A percentile compares a stretch with the other conserved stretches of the same genome.
Evolutionary conservation across 2,113 vertebrate genomes (phyloP).

Genomic region (Hucho hucho): DNA sequence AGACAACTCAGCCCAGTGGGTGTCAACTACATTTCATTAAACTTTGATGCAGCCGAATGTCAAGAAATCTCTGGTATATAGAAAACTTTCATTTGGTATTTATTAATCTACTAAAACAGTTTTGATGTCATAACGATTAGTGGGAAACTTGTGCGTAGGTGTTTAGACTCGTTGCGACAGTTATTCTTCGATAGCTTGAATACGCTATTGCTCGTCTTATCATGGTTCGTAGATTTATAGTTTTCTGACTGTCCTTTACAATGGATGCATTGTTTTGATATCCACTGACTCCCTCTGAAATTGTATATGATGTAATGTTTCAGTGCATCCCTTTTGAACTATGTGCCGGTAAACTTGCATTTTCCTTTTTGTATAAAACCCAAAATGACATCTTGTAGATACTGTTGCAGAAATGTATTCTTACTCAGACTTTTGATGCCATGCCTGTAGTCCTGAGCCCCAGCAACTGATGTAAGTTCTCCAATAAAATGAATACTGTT

Average conservation of each 20-base stretch:
- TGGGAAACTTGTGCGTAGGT: neutral
- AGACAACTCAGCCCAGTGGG: too few relatives aligned
- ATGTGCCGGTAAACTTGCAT: constrained; percentile 84
- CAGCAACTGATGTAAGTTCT: constrained; percentile 84
- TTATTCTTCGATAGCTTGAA: neutral
- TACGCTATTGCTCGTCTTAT: neutral
- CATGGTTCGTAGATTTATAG: neutral
- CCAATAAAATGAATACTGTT: constrained; percentile 78
- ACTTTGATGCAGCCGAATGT: neutral
- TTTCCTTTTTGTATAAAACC: constrained; percentile 84
- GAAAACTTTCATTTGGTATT: too few relatives aligned
- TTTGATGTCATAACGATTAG: neutral
- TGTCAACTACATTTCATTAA: neutral
- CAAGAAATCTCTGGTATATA: constrained; percentile 5
- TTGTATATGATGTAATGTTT: constrained; percentile 28
- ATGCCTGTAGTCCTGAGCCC: constrained; percentile 81
- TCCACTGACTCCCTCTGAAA: neutral
- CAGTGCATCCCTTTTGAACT: constrained; percentile 77
- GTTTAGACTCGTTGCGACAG: neutral
- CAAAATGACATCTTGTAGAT: constrained; percentile 72
- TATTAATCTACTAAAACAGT: neutral
- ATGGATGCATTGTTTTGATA: constrained; percentile 24
- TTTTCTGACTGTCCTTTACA: neutral
- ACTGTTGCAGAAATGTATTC: constrained; percentile 78
- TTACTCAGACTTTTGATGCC: constrained; percentile 77